Base-by-base conservation (phyloP, 92 coral and sea anemone genomes). In the Pocillopora meandrina region DNA sequence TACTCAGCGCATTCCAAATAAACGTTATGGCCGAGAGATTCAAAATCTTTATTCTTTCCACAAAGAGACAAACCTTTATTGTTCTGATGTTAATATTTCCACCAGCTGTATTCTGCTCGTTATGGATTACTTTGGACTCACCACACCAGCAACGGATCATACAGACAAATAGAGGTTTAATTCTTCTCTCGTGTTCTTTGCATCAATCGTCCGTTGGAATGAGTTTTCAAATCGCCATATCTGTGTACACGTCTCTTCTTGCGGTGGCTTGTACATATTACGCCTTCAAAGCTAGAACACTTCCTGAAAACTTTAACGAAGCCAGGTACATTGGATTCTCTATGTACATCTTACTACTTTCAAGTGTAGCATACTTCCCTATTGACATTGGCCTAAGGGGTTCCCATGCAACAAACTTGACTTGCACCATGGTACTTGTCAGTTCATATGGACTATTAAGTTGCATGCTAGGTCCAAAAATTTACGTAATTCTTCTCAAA, bases 251-350 rank as follows among this genome's bases (percentile, higher is more conserved):
- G 52, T 42, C 52, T 42, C 52, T 42, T 42, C 52, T 42, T 42
- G 52, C 52, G 0, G 52, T 7, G 52, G 8, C 52, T 42, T 42
- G 52, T 42, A 42, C 52, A 42, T 42, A 42, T 7, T 42, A 42
- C 52, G 52, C 96, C 70, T 93, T 90, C 87, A 93, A 90, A 79
- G 96, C 96, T 59, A 81, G 96, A 63, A 89, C 75, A 18, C 84
- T 93, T 17, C 96, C 96, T 21, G 96, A 90, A 62, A 93, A 93
- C 80, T 93, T 93, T 86, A 93, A 86, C 89, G 96, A 93, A 79
- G 93, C 94, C 10, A 86, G 87, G 68, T 93, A 82, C 84, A 90
- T 93, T 52, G 96, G 87, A 5, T 86, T 90, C 67, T 91, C 96
- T 0, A 93, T 93, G 93, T 93, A 93, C 79, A 84, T 90, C 47